Conservation (phyloP, 2,888 invertebrate genomes). For the Shargacucullia verbasci region DNA sequence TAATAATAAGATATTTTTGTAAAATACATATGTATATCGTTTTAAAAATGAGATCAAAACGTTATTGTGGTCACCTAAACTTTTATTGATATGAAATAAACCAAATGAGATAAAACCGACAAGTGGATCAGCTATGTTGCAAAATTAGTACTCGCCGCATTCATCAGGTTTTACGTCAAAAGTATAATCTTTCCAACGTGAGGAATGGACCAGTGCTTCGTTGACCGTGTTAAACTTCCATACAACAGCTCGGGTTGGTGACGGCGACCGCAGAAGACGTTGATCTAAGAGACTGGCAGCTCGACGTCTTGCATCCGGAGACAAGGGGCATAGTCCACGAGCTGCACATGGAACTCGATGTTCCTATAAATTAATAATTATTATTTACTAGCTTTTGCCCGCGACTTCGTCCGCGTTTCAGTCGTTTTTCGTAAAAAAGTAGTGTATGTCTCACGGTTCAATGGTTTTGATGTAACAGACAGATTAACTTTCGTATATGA, state of each 20-base stretch:
- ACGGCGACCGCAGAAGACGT: conserved; percentile 67
- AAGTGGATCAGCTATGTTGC: not conserved
- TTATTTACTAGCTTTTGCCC: too few species aligned
- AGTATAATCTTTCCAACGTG: conserved; percentile 77
- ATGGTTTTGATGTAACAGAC: too few species aligned
- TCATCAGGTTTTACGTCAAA: conserved; percentile 66
- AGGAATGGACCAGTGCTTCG: conserved; percentile 77
- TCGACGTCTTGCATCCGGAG: conserved; percentile 75
- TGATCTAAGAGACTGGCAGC: conserved; percentile 75
- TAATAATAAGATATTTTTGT: conserved; percentile 24
- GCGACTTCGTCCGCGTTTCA: too few species aligned
- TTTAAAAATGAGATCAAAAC: not conserved
- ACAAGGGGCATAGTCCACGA: conserved; percentile 72
- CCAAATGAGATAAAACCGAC: conserved; percentile 24
- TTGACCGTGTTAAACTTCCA: conserved; percentile 85
- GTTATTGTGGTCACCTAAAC: conserved; percentile 19
- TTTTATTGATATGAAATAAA: conserved; percentile 46
- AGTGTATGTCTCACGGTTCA: too few species aligned
- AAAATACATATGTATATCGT: not conserved
- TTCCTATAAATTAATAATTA: conserved; percentile 60
- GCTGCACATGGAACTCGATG: conserved; percentile 60
- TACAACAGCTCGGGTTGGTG: conserved; percentile 61
- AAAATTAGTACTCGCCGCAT: conserved; percentile 53
- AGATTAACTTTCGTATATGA: too few species aligned
- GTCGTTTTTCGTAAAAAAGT: too few species aligned